Base-by-base conservation (phyloP, 2,888 invertebrate species). In the Gortyna flavago region DNA sequence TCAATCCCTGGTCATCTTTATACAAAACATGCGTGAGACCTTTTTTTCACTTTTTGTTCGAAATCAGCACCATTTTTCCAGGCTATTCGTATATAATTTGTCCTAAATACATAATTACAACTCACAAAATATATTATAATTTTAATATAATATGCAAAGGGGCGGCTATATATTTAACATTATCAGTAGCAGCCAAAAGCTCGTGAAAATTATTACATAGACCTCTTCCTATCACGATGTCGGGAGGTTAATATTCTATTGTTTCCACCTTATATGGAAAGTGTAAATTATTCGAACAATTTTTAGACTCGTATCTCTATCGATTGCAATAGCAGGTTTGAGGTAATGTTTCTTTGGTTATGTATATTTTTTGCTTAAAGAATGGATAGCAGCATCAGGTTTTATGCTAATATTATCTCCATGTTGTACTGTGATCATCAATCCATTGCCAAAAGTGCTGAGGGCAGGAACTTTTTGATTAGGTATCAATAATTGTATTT, bases 181-280 rank as follows among this genome's bases (percentile, higher is more conserved):
- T 91, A 89, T 90, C 85, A 84, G 83, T 80, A 77, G 71, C 79
- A 76, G 66, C 83, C 85, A 85, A 88, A 89, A 88, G 87, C 85
- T 86, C 81, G 82, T 62, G 81, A 85, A 89, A 89, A 85, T 87
- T 85, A 87, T 87, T 85, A 83, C 84, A 84, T 72, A 73, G 85
- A 89, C 90, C 91, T 89, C 91, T 91, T 77, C 86, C 86, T 90
- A 91, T 91, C 91, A 85, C 81, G 77, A 87, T 85, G 76, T 75
- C 81, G 85, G 83, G 89, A 88, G 89, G 86, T 82, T 83, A 87
- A 89, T 91, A 89, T 89, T 87, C 90, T 86, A 92, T 93, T 93
- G 93, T 93, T 91, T 90, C 87, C 86, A 51, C 75, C 79, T 71
- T 82, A 87, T 68, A 85, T 72, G 81, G 81, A 38, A 54, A n/a